Conservation (phyloP, 2,888 invertebrate genomes). For the Gnatocerus cornutus region DNA sequence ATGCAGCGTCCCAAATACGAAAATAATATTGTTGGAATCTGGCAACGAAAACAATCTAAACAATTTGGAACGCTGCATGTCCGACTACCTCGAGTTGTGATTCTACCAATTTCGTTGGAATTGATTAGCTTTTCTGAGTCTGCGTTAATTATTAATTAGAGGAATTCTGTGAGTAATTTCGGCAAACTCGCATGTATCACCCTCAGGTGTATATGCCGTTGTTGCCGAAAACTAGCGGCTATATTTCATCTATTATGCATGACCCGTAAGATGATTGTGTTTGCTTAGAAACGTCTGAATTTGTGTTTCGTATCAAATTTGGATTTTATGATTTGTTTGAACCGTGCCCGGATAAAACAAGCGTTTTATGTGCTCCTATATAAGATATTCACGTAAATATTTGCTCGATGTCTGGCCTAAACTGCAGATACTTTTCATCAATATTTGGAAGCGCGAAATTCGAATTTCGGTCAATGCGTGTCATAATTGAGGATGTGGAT, state of each 20-base stretch:
- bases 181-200: constrained; percentile 37
- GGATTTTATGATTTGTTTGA: constrained; percentile 49
- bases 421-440: constrained; percentile 24
- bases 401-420: constrained; percentile 38
- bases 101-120: constrained; percentile 35
- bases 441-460: neutral
- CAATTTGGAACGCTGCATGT: constrained; percentile 15
- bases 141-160: constrained; percentile 48
- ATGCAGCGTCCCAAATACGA: neutral
- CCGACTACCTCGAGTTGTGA: constrained; percentile 10
- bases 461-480: too few species aligned
- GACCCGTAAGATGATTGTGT: constrained; percentile 44
- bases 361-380: constrained; percentile 43
- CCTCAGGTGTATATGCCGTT: constrained; percentile 45
- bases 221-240: constrained; percentile 34
- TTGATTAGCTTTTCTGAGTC: constrained; percentile 44
- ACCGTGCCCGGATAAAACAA: constrained; percentile 46
- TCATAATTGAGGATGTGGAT: constrained; percentile 23
- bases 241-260: constrained; percentile 46
- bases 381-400: constrained; percentile 47
- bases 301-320: constrained; percentile 49
- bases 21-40: constrained; percentile 16
- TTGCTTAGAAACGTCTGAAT: constrained; percentile 46
- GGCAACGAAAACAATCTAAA: constrained; percentile 28
- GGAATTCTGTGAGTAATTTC: constrained; percentile 48